phyloP scores from a whole-genome alignment of 2,113 vertebrate genomes.

The Rattus norvegicus region GRCr8 NC_086020.1:67987501-67988000 shows the following conservation, averaged over 20 bases:
- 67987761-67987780: too few species aligned
- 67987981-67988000: accelerated
- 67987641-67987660: accelerated
- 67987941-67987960: background rate
- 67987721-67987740: background rate
- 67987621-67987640: background rate
- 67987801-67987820: background rate
- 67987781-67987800: too few species aligned
- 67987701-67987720: background rate
- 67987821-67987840: background rate
- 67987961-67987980: background rate
- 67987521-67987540: background rate
- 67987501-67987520: conserved; percentile 2
- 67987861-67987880: background rate
- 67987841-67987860: background rate
- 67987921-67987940: background rate
- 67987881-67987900: background rate
- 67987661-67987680: background rate
- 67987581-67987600: background rate
- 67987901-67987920: background rate
- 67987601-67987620: background rate
- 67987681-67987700: background rate
- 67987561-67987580: background rate
- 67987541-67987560: background rate
- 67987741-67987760: background rate